A percentile compares a stretch with the other conserved stretches of the same genome.
These are phyloP conservation scores for Malacoraja senta DNA, from an alignment of 2,797 vertebrate genomes.

Conservation along the genomic window DNA sequence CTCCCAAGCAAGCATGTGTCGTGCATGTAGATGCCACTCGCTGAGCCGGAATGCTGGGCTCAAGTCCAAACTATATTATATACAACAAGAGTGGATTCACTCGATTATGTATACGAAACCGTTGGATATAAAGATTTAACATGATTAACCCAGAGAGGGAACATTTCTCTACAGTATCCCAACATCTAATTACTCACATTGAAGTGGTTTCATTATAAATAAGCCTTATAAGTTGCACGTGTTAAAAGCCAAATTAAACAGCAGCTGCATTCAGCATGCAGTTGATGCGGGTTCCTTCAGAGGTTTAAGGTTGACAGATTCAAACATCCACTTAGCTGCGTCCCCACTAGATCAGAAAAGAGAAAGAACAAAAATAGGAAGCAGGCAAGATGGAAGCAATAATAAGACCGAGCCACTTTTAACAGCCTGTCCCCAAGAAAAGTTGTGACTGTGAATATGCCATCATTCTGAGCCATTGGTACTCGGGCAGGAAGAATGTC, in stretches of 20 bases:
- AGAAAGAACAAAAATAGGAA: too few species aligned
- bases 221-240: not conserved
- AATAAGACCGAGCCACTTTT: too few species aligned
- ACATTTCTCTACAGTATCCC: not conserved
- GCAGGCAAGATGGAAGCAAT: too few species aligned
- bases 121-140: not conserved
- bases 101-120: not conserved
- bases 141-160: too few species aligned
- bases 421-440: too few species aligned
- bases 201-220: not conserved
- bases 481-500: too few species aligned
- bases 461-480: too few species aligned
- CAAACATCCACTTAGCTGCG: not conserved
- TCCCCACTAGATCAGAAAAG: too few species aligned
- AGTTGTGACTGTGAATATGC: too few species aligned
- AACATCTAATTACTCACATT: not conserved
- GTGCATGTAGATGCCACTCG: not conserved
- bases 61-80: not conserved
- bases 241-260: not conserved
- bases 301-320: not conserved
- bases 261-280: not conserved
- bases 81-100: not conserved
- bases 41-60: not conserved
- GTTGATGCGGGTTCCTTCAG: not conserved
- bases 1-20: slow-evolving; percentile 2